phyloP scores from a whole-genome alignment of 2,797 vertebrate genomes.

The Rhadinocentrus ornatus region DNA sequence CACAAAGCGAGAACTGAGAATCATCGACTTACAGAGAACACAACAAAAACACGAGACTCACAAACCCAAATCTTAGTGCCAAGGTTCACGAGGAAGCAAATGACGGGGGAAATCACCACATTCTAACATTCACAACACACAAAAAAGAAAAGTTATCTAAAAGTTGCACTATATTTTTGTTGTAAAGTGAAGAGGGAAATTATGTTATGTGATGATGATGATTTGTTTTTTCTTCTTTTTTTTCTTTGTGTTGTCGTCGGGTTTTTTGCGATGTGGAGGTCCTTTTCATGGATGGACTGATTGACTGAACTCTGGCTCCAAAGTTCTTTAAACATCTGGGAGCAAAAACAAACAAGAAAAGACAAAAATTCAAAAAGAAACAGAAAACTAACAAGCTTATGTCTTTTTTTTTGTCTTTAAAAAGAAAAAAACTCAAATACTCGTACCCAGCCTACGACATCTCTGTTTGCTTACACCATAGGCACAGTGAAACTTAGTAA shows the following conservation, averaged over 20 bases:
- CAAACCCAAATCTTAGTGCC: slow-evolving; percentile 92
- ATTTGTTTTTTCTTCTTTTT: slow-evolving; percentile 35
- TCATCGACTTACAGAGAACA: slow-evolving; percentile 70
- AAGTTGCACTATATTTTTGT: slow-evolving; percentile 93
- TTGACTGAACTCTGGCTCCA: slow-evolving; percentile 77
- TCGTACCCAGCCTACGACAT: slow-evolving; percentile 82
- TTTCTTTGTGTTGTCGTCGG: slow-evolving; percentile 10
- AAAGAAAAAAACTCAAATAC: slow-evolving; percentile 70
- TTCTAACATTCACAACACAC: slow-evolving; percentile 84
- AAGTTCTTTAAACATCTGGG: slow-evolving; percentile 78
- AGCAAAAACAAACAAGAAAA: slow-evolving; percentile 60
- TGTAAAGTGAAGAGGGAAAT: slow-evolving; percentile 86
- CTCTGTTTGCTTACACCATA: slow-evolving; percentile 74
- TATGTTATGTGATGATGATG: slow-evolving; percentile 78
- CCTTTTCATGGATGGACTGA: slow-evolving; percentile 80
- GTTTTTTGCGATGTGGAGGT: slow-evolving; percentile 55
- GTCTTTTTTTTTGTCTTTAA: slow-evolving; percentile 28
- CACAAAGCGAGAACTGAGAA: slow-evolving; percentile 79
- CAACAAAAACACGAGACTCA: slow-evolving; percentile 69
- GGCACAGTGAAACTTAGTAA: slow-evolving; percentile 79
- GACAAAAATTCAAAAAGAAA: slow-evolving; percentile 23
- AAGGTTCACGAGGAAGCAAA: slow-evolving; percentile 89
- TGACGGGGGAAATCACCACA: slow-evolving; percentile 80
- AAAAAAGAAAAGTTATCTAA: slow-evolving; percentile 80
- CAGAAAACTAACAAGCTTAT: slow-evolving; percentile 69